These are phyloP conservation scores for Fragum whitleyi DNA, from an alignment of 2,888 invertebrate species.

Conservation along the genomic window DNA sequence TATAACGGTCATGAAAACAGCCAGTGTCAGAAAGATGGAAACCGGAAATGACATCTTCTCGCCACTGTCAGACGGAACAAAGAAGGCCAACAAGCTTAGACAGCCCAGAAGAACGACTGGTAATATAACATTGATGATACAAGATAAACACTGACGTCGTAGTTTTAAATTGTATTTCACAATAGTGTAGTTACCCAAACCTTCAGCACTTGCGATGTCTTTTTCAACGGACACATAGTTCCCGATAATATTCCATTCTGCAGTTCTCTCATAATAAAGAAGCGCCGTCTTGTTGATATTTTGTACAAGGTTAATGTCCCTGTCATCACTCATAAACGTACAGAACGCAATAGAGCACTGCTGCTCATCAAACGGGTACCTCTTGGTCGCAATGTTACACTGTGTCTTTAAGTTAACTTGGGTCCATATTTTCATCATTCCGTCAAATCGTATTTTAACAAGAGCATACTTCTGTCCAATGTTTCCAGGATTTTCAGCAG, in stretches of 20 bases:
- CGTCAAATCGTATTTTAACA: constrained; percentile 16
- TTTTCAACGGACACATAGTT: constrained; percentile 10
- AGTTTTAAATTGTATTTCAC: constrained; percentile 29
- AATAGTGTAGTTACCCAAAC: constrained; percentile 1
- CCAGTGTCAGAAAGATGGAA: constrained; percentile 45
- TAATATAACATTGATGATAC: constrained; percentile 38
- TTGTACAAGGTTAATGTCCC: constrained; percentile 19
- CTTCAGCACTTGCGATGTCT: not conserved
- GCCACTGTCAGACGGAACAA: constrained; percentile 48
- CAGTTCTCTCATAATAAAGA: constrained; percentile 1
- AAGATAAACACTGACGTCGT: constrained; percentile 31
- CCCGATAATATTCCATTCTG: constrained; percentile 41
- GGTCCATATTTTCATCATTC: constrained; percentile 34
- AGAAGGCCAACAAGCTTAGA: constrained; percentile 44
- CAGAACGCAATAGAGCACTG: constrained; percentile 28
- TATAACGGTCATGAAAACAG: constrained; percentile 51
- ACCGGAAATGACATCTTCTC: constrained; percentile 49
- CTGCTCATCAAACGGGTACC: constrained; percentile 49
- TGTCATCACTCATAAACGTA: constrained; percentile 22
- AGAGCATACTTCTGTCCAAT: constrained; percentile 31
- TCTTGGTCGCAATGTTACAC: constrained; percentile 47
- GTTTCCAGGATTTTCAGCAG: constrained; percentile 34
- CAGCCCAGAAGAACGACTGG: constrained; percentile 44
- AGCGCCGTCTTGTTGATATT: not conserved
- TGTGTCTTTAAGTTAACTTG: constrained; percentile 29